Percentiles rank a stretch among this genome's conserved stretches.
Evolutionary conservation across 2,797 vertebrate species (phyloP).

Genomic region (Hippocampus kuda): DNA sequence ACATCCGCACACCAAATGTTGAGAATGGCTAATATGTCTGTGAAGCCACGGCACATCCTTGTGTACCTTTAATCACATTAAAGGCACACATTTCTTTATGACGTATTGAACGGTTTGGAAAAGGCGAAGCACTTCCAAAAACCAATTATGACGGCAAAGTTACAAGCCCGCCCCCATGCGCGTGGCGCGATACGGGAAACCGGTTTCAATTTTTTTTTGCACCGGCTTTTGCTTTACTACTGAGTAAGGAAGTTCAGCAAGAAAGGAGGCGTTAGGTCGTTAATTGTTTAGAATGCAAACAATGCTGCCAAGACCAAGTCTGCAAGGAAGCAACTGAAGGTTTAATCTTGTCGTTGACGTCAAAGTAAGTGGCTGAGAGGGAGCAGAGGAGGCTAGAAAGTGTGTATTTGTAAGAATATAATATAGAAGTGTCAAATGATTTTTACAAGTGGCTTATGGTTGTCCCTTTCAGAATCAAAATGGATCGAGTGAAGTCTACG

Average conservation of each 20-base stretch:
- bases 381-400: neutral
- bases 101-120: no score
- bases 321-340: neutral
- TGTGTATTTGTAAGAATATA: no score
- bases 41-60: no score
- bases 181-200: neutral
- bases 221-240: neutral
- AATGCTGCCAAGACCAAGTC: neutral
- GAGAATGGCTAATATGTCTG: no score
- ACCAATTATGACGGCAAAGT: neutral
- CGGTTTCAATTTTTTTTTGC: neutral
- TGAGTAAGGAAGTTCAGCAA: neutral
- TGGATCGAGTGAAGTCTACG: slow-evolving; percentile 40
- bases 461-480: slow-evolving; percentile 7
- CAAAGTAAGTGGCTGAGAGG: neutral
- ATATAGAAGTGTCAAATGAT: neutral
- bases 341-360: neutral
- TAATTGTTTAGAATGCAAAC: slow-evolving; percentile 1
- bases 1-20: no score
- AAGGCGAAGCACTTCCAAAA: neutral
- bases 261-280: neutral
- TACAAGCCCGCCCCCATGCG: no score
- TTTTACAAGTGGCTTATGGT: neutral
- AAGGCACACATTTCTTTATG: no score
- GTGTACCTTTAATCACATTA: no score